Evolutionary conservation across 2,888 invertebrate species (phyloP), one percentile per base, ranked within the genome.

Genomic region (Theretra japonica): DNA sequence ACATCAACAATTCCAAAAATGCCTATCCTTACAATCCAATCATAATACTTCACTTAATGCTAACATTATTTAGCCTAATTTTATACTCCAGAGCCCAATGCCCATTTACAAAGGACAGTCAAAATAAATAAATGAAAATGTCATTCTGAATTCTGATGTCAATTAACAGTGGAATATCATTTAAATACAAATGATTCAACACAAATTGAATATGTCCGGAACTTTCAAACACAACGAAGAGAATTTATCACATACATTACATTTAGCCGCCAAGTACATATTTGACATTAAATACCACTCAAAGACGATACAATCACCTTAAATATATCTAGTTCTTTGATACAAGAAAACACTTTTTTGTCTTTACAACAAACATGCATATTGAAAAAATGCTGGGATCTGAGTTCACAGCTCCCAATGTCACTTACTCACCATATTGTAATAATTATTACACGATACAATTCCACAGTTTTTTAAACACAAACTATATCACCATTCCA

Each of bases 291-390:
- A 53, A 53, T n/a, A 53, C 53, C n/a, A n/a, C 5, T 53, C n/a
- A n/a, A 53, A 19, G 21, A 65, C 41, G 23, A 41, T n/a, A 65
- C 19, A 2, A 62, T 17, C 25, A 28, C 17, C 33, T 71, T 65
- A 21, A 21, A 48, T 50, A 56, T 41, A 17, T 53, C 60, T 60
- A 70, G 73, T 81, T 82, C 74, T 80, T 81, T 85, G 81, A 81
- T 81, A 82, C 81, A 82, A 81, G 79, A 78, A 80, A 82, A 81
- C 79, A 79, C 76, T 80, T 71, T 73, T 75, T 78, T 80, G 79
- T 80, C 73, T 65, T 70, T 33, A 78, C 75, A 76, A 77, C 79
- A 75, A 72, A 73, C 41, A 65, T 19, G 28, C 48, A 70, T n/a
- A 56, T 56, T 56, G 28, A 53, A 69, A 56, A 21, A 69, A 41